Evolutionary conservation across 2,113 vertebrate species (phyloP).

Genomic region (Pica pica): DNA sequence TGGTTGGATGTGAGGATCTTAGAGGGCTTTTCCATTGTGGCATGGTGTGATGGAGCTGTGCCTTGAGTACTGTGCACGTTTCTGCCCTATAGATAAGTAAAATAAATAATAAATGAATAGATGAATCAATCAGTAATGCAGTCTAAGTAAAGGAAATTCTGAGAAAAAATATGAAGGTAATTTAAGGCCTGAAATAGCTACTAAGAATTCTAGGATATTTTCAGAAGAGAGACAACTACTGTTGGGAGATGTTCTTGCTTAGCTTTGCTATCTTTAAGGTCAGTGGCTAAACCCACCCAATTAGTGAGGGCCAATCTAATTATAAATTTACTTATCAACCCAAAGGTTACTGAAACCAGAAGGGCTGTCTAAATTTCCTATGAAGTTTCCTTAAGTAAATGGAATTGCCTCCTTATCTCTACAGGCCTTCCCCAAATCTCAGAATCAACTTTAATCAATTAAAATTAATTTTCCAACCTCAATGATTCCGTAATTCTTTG

Average conservation of each 20-base stretch:
- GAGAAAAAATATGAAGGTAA: neutral
- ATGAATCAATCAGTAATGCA: neutral
- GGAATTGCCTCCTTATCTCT: neutral
- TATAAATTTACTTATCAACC: neutral
- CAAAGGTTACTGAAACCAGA: neutral
- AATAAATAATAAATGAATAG: neutral
- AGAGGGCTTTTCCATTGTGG: fast-evolving
- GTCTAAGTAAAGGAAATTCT: neutral
- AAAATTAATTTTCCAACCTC: neutral
- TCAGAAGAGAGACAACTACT: neutral
- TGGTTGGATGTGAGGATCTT: neutral
- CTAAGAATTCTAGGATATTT: neutral
- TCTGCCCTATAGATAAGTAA: neutral
- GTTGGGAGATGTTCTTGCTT: neutral
- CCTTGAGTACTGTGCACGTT: neutral
- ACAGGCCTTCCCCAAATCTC: neutral
- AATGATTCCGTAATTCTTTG: neutral
- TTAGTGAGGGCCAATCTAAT: neutral
- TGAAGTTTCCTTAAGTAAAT: neutral
- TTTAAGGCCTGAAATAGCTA: neutral
- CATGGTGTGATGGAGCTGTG: neutral
- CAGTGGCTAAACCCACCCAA: neutral
- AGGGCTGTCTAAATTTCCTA: neutral
- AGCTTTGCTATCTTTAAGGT: neutral
- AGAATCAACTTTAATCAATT: neutral